phyloP scores from a whole-genome alignment of 2,797 vertebrate species.

The Tiaroga cobitis region DNA sequence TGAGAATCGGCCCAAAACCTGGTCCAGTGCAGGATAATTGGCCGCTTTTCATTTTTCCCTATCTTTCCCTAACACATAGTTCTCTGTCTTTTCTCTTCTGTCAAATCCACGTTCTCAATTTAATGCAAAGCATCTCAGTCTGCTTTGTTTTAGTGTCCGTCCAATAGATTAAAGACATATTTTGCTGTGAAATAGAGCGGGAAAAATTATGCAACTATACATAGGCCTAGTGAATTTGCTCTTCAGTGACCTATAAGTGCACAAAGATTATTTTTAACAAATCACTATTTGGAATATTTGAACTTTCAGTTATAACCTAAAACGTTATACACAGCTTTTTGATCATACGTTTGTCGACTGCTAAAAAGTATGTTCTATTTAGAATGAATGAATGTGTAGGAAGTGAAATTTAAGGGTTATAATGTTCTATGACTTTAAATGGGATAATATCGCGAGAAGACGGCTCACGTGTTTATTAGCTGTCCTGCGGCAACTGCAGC shows the following conservation, averaged over 20 bases:
- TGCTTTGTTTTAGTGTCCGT: not conserved
- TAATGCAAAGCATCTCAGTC: not conserved
- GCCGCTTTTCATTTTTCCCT: not conserved
- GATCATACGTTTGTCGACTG: too few species aligned
- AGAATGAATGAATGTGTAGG: too few species aligned
- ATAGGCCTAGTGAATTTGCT: not conserved
- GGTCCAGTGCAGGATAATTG: not conserved
- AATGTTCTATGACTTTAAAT: too few species aligned
- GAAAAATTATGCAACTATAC: not conserved
- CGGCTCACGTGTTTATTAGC: too few species aligned
- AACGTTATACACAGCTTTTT: too few species aligned
- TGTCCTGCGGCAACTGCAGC: too few species aligned
- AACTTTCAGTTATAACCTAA: too few species aligned
- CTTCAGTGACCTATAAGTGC: not conserved
- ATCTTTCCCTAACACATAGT: not conserved
- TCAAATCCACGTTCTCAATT: not conserved
- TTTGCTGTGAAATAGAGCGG: not conserved
- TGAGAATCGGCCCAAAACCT: not conserved
- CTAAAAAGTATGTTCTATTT: too few species aligned
- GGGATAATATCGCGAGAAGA: too few species aligned
- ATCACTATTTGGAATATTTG: too few species aligned
- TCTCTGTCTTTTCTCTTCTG: not conserved
- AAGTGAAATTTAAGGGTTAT: too few species aligned
- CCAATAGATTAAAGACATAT: not conserved
- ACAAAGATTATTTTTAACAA: too few species aligned